Percentiles rank a stretch among this genome's conserved stretches.
Evolutionary conservation across 2,113 vertebrate species (phyloP).

Genomic region (Pituophis catenifer): DNA sequence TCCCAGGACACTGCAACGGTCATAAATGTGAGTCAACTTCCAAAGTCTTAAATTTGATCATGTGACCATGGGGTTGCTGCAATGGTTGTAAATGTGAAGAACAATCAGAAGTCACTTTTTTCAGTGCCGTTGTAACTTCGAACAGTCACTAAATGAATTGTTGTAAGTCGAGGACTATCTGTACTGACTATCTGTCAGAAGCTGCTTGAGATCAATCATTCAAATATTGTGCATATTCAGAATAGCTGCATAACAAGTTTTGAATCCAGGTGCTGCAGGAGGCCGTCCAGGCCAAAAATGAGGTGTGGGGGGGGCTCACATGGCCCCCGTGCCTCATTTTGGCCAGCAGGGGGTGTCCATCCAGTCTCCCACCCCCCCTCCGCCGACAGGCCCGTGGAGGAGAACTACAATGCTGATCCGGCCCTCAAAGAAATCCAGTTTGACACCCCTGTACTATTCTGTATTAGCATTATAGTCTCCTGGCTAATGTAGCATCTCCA

Average conservation of each 20-base stretch:
- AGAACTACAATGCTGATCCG: too few relatives aligned
- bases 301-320: too few relatives aligned
- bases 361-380: too few relatives aligned
- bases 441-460: too few relatives aligned
- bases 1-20: not conserved
- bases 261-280: not conserved
- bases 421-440: too few relatives aligned
- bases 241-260: not conserved
- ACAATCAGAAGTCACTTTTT: not conserved
- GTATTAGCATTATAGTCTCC: too few relatives aligned
- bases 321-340: too few relatives aligned
- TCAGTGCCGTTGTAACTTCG: not conserved
- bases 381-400: too few relatives aligned
- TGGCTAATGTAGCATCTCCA: too few relatives aligned
- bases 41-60: not conserved
- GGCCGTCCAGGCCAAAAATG: too few relatives aligned
- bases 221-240: not conserved
- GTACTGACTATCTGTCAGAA: not conserved
- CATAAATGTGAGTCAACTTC: not conserved
- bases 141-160: not conserved
- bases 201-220: not conserved
- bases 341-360: too few relatives aligned
- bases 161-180: not conserved
- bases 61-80: not conserved
- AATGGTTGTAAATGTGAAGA: not conserved